A percentile compares a stretch with the other conserved stretches of the same genome.
Evolutionary conservation across 2,888 invertebrate species (phyloP).

Genomic region (Eurytoma adleriae): DNA sequence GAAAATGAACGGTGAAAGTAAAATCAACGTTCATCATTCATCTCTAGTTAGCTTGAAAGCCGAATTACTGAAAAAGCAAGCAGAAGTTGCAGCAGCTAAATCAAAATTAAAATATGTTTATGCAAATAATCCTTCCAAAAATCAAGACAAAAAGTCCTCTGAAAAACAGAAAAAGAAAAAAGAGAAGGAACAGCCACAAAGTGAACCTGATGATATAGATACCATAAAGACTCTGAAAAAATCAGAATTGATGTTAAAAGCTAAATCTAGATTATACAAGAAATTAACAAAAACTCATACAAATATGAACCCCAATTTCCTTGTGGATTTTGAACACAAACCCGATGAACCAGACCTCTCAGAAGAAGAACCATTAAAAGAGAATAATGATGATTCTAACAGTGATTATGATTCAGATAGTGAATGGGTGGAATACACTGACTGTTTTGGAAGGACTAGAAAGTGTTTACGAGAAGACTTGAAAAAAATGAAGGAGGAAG

Average conservation of each 20-base stretch:
- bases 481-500: no score
- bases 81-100: slow-evolving; percentile 86
- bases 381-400: slow-evolving; percentile 62
- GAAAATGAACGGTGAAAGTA: slow-evolving; percentile 69
- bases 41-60: slow-evolving; percentile 90
- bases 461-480: slow-evolving; percentile 89
- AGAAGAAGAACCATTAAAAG: slow-evolving; percentile 59
- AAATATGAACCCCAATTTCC: slow-evolving; percentile 66
- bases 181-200: slow-evolving; percentile 69
- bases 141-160: slow-evolving; percentile 55
- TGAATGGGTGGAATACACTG: slow-evolving; percentile 90
- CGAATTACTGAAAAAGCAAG: slow-evolving; percentile 90
- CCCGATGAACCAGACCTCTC: slow-evolving; percentile 65
- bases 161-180: slow-evolving; percentile 66
- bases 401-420: slow-evolving; percentile 71
- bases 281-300: slow-evolving; percentile 66
- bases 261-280: slow-evolving; percentile 71
- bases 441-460: slow-evolving; percentile 91
- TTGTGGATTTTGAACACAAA: slow-evolving; percentile 72
- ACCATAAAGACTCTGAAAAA: slow-evolving; percentile 67
- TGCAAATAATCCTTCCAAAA: slow-evolving; percentile 68
- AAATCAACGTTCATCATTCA: slow-evolving; percentile 71
- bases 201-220: slow-evolving; percentile 65
- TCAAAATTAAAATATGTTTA: slow-evolving; percentile 78
- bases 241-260: slow-evolving; percentile 75